Base-by-base conservation (phyloP, 2,113 vertebrate species). In the Melanerpes formicivorus region DNA sequence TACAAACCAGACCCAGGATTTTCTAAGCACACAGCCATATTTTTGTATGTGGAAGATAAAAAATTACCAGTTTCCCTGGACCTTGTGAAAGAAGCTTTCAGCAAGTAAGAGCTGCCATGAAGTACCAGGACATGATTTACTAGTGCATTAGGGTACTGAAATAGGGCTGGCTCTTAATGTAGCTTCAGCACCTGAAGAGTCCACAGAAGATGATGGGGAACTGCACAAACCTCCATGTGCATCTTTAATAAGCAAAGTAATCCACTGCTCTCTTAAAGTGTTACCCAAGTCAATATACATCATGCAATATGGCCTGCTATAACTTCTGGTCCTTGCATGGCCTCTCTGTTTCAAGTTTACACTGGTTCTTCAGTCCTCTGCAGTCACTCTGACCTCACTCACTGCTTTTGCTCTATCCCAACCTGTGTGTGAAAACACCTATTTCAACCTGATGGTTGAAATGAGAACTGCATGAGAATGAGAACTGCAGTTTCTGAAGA, bases 51-150 rank as follows among this genome's bases (percentile, higher is more conserved):
- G 72, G 64, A 72, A 95, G 91, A 94, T 27, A 84, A 83, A 83
- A 96, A 96, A 95, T 95, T 82, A 94, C 44, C 84, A 71, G 59
- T 94, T 95, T 95, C 70, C 62, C 92, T 87, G 37, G 48, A 87
- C 27, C 67, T 69, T 27, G 60, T 67, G 84, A 67, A 95, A 96
- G 75, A 93, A 93, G n/a, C 15, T 82, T 95, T 95, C 80, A 91
- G 77, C 34, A 90, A 29, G 82, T 29, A 91, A 81, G 46, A 92
- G 90, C 86, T 93, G 46, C 46, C 72, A 75, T 22, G 69, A 82
- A 90, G 76, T 56, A 76, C 46, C 29, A 78, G 22, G 26, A 55
- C 58, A 91, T 92, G 91, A 92, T 75, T 96, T 80, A 96, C 34
- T 46, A 37, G 37, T 22, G 70, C 72, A 70, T 15, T 14, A 27